Evolutionary conservation across 2,113 vertebrate species (phyloP), one percentile per base, ranked within the genome.

Genomic region (Microcebus lehilahytsara): DNA sequence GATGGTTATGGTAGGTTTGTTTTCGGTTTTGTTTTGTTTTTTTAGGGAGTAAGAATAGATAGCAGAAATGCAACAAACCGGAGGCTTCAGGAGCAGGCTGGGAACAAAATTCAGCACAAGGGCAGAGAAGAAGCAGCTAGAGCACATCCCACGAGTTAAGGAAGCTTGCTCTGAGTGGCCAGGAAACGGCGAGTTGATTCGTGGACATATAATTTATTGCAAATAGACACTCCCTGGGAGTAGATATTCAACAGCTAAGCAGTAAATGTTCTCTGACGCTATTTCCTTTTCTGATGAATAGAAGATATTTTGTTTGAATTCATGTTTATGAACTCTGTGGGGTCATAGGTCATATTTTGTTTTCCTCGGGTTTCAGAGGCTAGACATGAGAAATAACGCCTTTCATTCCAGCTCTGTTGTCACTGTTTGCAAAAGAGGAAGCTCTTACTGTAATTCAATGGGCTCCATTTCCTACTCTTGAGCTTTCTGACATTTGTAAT

Each of bases 221-320:
- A 84, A 74, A 64, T 49, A 69, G 74, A 94, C 64, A 56, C 17
- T 27, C 32, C 56, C 69, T 62, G n/a, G 40, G 49, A 74, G 49
- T 42, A 56, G 74, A 6, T 79, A 56, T n/a, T 60, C 19, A 62
- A 75, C 4, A 75, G 23, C 46, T 51, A 58, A 77, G 66, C 22
- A 69, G 92, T 12, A 7, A 74, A 32, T 64, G 2, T 72, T 85
- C 62, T 84, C 40, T 75, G 77, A 66, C 74, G 67, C 62, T 40
- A 3, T 81, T 81, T 91, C 58, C 69, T 83, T 89, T 94, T 19
- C 62, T 32, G 62, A 12, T 49, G 32, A 81, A n/a, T 46, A 91
- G 17, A 87, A 92, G 69, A 19, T 46, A 83, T 7, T 78, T 49
- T 71, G n/a, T 95, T 79, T 95, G 92, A 84, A 93, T 85, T 79